phyloP scores from a whole-genome alignment of 2,113 vertebrate species.

The Plecotus auritus region DNA sequence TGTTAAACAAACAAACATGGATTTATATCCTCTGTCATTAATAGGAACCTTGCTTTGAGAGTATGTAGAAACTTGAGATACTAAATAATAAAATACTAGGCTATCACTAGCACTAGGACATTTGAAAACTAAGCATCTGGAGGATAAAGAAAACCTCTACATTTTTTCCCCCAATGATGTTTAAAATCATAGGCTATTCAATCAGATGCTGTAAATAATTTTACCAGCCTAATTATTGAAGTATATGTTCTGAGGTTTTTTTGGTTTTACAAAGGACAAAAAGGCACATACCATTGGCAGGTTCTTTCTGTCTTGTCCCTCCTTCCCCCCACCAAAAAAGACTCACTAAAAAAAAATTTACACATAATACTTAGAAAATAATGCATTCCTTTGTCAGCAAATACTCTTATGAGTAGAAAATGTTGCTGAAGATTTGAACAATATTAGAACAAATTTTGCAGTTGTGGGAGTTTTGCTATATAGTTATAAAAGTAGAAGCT shows the following conservation, averaged over 20 bases:
- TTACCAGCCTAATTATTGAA: not conserved
- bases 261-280: conserved; percentile 2
- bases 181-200: conserved; percentile 14
- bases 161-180: not conserved
- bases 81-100: not conserved
- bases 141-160: conserved; percentile 7
- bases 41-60: not conserved
- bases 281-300: not conserved
- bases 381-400: not conserved
- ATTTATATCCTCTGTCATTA: conserved; percentile 17
- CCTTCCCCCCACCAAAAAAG: not conserved
- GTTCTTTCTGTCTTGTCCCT: not conserved
- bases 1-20: not conserved
- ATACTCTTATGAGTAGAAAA: conserved; percentile 19
- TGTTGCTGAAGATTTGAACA: not conserved
- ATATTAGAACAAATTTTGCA: conserved; percentile 15
- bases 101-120: not conserved
- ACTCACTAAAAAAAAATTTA: not conserved
- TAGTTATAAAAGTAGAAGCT: conserved; percentile 3
- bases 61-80: not conserved
- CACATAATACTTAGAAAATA: conserved; percentile 7
- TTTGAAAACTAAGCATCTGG: conserved; percentile 24
- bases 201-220: not conserved
- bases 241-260: conserved; percentile 9
- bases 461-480: not conserved